Evolutionary conservation across 2,888 invertebrate genomes (phyloP).

Genomic region (Hymenopus coronatus): DNA sequence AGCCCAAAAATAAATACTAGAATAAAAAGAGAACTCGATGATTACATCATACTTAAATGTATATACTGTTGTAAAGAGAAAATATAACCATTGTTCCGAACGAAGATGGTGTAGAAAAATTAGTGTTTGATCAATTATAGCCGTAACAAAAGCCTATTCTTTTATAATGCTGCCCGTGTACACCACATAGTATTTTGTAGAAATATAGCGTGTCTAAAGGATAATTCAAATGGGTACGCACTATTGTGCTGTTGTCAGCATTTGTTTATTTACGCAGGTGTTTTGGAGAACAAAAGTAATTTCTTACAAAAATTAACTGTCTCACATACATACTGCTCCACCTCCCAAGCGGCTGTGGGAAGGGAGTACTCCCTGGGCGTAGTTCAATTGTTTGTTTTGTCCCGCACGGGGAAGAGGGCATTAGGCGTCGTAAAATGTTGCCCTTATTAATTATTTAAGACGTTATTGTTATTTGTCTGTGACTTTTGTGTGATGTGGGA

Average conservation of each 20-base stretch:
- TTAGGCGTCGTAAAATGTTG: neutral
- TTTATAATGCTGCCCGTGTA: neutral
- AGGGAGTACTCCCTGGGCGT: neutral
- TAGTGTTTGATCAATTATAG: neutral
- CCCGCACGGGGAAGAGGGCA: neutral
- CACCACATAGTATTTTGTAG: neutral
- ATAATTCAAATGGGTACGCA: neutral
- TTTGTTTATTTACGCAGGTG: neutral
- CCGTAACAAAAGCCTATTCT: neutral
- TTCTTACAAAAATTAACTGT: neutral
- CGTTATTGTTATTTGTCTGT: conserved; percentile 2
- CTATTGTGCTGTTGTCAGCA: neutral
- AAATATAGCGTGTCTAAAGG: neutral
- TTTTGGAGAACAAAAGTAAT: neutral
- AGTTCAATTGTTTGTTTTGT: neutral
- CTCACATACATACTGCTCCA: neutral
- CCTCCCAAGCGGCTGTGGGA: neutral
- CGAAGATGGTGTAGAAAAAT: neutral
- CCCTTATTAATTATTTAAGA: conserved; percentile 6
- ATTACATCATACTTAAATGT: no score
- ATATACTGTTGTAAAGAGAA: no score
- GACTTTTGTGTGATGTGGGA: neutral
- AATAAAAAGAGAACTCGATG: no score
- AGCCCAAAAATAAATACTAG: no score
- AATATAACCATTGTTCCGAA: no score